Evolutionary conservation across 2,797 vertebrate genomes (phyloP).

Genomic region (Luscinia megarhynchos): DNA sequence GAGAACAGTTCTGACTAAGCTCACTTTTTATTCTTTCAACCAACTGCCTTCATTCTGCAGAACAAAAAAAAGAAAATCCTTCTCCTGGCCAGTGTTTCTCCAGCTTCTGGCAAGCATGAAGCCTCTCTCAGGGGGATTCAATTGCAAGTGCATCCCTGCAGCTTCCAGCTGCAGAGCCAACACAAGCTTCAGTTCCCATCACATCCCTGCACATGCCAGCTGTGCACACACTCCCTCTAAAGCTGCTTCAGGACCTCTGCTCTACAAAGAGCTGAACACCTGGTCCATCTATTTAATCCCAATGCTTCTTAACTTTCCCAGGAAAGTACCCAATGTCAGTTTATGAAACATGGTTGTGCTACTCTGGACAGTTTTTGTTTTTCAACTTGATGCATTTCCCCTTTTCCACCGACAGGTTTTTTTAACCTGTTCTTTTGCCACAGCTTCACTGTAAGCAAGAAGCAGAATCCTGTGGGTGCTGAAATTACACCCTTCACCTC

Average conservation of each 20-base stretch:
- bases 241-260: background rate
- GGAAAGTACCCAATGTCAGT: background rate
- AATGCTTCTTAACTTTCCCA: background rate
- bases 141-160: background rate
- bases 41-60: background rate
- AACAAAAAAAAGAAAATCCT: background rate
- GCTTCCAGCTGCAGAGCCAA: background rate
- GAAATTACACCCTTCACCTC: background rate
- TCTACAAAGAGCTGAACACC: background rate
- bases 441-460: background rate
- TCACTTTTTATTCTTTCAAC: background rate
- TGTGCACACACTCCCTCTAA: background rate
- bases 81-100: background rate
- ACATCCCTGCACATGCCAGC: background rate
- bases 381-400: background rate
- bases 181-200: accelerated
- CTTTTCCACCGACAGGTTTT: background rate
- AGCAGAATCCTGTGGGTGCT: background rate
- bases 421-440: background rate
- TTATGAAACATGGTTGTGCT: background rate
- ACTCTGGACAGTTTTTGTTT: background rate
- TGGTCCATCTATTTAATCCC: background rate
- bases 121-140: background rate
- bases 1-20: background rate
- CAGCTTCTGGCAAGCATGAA: background rate